Evolutionary conservation across 1,140 invertebrate genomes (phyloP).

Genomic region (Akabosia matsudoensis): DNA sequence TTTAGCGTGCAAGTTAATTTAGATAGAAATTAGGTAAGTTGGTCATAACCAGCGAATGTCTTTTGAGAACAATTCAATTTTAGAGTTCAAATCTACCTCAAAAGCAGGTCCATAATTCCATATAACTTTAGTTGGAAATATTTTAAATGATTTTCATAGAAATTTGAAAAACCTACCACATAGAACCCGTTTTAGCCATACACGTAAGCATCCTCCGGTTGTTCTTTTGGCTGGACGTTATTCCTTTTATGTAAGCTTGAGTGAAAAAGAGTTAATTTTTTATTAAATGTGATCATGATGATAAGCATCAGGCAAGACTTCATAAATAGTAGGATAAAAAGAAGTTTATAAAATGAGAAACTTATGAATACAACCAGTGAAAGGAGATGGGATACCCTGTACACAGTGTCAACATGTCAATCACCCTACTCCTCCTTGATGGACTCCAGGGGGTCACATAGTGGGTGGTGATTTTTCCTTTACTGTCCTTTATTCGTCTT

Average conservation of each 20-base stretch:
- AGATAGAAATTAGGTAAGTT: no score
- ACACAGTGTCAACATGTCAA: slow-evolving; percentile 46
- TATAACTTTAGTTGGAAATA: no score
- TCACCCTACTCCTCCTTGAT: slow-evolving; percentile 45
- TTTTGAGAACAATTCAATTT: no score
- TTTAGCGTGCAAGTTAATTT: no score
- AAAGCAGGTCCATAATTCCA: no score
- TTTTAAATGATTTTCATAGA: not conserved
- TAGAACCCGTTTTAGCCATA: not conserved
- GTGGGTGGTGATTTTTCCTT: slow-evolving; percentile 43
- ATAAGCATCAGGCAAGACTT: slow-evolving; percentile 29
- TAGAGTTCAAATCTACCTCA: no score
- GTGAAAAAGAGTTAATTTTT: slow-evolving; percentile 4
- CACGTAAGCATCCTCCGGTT: slow-evolving; percentile 3
- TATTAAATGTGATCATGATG: slow-evolving; percentile 1
- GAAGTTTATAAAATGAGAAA: slow-evolving; percentile 16
- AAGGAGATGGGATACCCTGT: slow-evolving; percentile 38
- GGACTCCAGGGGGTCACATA: slow-evolving; percentile 44
- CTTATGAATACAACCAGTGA: slow-evolving; percentile 22
- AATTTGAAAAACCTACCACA: not conserved
- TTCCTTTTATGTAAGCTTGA: not conserved
- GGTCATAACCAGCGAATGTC: no score
- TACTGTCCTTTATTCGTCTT: slow-evolving; percentile 24
- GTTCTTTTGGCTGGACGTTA: not conserved
- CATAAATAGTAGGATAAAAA: slow-evolving; percentile 11